phyloP scores from a whole-genome alignment of 2,797 vertebrate species.

The Amblyraja radiata region DNA sequence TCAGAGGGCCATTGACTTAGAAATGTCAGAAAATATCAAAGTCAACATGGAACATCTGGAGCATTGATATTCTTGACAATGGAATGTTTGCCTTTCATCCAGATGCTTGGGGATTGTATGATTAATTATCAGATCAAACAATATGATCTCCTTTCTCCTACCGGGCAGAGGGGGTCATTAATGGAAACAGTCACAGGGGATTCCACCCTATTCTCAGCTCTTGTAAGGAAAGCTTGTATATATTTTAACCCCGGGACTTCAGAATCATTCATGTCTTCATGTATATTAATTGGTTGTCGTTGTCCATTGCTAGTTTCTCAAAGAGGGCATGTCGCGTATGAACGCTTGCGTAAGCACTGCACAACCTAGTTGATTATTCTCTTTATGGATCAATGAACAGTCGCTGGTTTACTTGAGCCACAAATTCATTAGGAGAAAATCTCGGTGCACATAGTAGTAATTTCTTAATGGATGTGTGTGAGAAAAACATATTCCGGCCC shows the following conservation, averaged over 20 bases:
- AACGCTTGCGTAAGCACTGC: background rate
- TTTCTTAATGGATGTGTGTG: too few species aligned
- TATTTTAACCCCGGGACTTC: background rate
- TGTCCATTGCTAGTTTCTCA: background rate
- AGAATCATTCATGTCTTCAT: background rate
- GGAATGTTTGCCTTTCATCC: background rate
- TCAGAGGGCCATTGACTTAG: background rate
- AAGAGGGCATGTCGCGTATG: background rate
- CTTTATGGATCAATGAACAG: background rate
- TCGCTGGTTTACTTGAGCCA: background rate
- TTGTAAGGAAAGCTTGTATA: background rate
- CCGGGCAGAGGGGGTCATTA: too few species aligned
- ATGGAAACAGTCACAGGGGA: background rate
- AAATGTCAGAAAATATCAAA: background rate
- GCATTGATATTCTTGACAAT: background rate
- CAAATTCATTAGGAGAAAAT: background rate
- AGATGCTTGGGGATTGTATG: background rate
- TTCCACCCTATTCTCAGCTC: background rate
- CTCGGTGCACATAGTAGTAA: background rate
- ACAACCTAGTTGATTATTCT: background rate
- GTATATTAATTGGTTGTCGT: background rate
- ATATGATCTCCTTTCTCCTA: background rate
- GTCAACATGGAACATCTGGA: conserved; percentile 6
- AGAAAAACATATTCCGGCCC: too few species aligned
- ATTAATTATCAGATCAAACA: background rate